Percentiles rank a stretch among this genome's conserved stretches.
These are phyloP conservation scores for Auanema sp. DNA, from an alignment of 2,888 invertebrate species.

Conservation along the genomic window DNA sequence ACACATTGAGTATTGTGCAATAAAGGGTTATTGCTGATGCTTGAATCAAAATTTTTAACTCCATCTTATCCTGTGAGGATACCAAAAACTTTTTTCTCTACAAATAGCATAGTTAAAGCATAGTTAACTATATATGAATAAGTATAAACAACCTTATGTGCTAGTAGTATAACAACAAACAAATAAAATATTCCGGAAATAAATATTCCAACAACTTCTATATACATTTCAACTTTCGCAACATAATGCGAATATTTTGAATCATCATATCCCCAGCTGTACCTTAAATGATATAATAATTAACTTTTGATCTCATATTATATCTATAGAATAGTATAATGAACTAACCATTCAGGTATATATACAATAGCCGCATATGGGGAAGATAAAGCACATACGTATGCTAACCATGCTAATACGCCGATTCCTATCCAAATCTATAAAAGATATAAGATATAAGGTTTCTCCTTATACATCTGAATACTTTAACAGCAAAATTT, in stretches of 20 bases:
- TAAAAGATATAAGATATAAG: not conserved
- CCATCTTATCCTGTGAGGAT: not conserved
- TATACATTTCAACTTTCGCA: conserved; percentile 46
- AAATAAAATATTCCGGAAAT: conserved; percentile 47
- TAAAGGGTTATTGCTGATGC: not conserved
- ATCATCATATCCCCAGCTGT: conserved; percentile 53
- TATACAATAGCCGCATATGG: conserved; percentile 49
- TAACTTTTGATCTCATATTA: not conserved
- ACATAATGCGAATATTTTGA: conserved; percentile 30
- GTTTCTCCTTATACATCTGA: not conserved
- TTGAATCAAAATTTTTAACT: conserved; percentile 8
- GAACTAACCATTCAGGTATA: conserved; percentile 38
- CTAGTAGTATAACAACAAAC: conserved; percentile 39
- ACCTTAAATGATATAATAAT: conserved; percentile 20
- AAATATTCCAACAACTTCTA: conserved; percentile 53
- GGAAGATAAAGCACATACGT: conserved; percentile 36
- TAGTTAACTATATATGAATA: no score
- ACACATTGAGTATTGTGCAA: conserved; percentile 3
- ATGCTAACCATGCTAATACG: conserved; percentile 26
- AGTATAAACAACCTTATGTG: conserved; percentile 31
- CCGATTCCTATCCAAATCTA: conserved; percentile 44
- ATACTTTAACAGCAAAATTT: conserved; percentile 25
- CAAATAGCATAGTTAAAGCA: conserved; percentile 7
- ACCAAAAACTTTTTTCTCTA: conserved; percentile 19
- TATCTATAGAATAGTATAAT: not conserved